Evolutionary conservation across 2,113 vertebrate genomes (phyloP).

Genomic region (Cyprinodon tularosa): DNA sequence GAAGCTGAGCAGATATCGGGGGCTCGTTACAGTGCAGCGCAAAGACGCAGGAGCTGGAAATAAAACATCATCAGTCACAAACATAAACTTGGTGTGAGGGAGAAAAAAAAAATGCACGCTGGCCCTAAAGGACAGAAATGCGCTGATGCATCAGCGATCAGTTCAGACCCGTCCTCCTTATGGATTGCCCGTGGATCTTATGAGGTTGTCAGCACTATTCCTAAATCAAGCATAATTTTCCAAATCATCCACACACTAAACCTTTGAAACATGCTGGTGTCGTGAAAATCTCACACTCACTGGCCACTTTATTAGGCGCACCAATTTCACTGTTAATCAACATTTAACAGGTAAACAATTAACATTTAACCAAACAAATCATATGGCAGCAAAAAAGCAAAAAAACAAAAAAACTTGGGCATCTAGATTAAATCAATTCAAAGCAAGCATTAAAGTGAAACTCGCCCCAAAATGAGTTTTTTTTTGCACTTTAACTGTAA

Average conservation of each 20-base stretch:
- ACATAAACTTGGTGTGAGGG: not conserved
- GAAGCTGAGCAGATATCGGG: slow-evolving; percentile 93
- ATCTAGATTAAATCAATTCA: not conserved
- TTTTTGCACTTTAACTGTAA: too few relatives aligned
- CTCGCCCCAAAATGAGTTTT: too few relatives aligned
- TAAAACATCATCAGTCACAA: not conserved
- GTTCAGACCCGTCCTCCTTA: not conserved
- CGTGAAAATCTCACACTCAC: too few relatives aligned
- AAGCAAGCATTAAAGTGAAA: not conserved
- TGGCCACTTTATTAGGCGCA: not conserved
- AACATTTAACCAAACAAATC: not conserved
- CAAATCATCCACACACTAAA: too few relatives aligned
- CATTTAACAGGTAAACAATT: too few relatives aligned
- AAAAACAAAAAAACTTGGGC: not conserved
- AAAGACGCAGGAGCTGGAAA: slow-evolving; percentile 91
- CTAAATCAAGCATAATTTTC: not conserved
- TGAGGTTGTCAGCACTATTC: not conserved
- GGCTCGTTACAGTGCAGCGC: slow-evolving; percentile 92
- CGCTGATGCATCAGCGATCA: not conserved
- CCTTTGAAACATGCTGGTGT: too few relatives aligned
- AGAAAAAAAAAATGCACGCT: not conserved
- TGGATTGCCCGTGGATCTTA: not conserved
- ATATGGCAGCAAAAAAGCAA: not conserved
- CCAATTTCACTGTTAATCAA: not conserved
- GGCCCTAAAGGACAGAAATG: not conserved